phyloP scores from a whole-genome alignment of 2,888 invertebrate species.

The Protonemura montana region DNA sequence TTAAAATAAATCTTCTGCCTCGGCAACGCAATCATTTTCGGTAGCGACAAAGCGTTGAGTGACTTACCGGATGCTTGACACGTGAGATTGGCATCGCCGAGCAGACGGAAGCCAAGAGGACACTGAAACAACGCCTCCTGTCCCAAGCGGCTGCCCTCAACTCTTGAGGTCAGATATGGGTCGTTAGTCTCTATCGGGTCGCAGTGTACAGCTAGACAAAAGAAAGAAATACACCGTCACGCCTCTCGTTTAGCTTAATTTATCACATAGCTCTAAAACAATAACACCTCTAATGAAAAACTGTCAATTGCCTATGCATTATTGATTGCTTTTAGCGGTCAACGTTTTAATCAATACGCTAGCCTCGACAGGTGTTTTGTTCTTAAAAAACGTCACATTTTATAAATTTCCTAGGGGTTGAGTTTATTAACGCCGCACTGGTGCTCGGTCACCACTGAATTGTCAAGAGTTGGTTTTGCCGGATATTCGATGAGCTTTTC shows the following conservation, averaged over 20 bases:
- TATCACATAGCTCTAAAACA: not conserved
- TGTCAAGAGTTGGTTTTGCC: not conserved
- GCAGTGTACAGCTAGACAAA: constrained; percentile 59
- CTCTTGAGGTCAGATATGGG: constrained; percentile 71
- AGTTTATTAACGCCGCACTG: not conserved
- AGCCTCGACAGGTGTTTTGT: not conserved
- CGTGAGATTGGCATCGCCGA: constrained; percentile 78
- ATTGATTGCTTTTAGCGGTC: not conserved
- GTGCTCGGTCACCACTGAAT: not conserved
- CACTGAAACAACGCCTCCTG: constrained; percentile 81
- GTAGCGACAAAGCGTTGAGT: too few relatives aligned
- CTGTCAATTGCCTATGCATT: not conserved
- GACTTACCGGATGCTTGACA: constrained; percentile 79
- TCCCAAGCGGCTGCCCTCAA: constrained; percentile 81
- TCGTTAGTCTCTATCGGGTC: constrained; percentile 53
- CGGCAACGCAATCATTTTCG: too few relatives aligned
- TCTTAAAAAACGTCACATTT: not conserved
- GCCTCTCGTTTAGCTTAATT: not conserved
- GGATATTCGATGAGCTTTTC: not conserved
- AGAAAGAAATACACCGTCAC: not conserved
- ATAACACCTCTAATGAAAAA: not conserved
- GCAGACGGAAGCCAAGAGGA: constrained; percentile 78
- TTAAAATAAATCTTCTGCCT: not conserved
- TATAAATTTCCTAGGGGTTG: not conserved
- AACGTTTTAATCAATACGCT: not conserved